Conservation (phyloP, 2,797 vertebrate genomes). For the Pterois miles region DNA sequence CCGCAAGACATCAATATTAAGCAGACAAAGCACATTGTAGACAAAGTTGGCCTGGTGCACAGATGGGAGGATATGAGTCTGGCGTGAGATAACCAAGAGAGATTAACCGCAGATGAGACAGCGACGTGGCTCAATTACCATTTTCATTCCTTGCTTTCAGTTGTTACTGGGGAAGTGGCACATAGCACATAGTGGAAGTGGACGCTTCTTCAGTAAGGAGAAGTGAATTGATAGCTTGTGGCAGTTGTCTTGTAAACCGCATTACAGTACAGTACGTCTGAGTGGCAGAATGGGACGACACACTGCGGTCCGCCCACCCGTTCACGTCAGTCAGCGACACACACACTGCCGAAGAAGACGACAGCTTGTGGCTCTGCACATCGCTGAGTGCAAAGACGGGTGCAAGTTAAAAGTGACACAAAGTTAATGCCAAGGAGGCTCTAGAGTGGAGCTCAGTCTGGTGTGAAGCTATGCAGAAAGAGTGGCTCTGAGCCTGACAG, state of each 20-base stretch:
- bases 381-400: slow-evolving; percentile 10
- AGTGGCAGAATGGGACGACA: slow-evolving; percentile 10
- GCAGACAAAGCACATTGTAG: slow-evolving; percentile 24
- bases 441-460: background rate
- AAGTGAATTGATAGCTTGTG: slow-evolving; percentile 31
- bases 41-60: slow-evolving; percentile 30
- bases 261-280: slow-evolving; percentile 7
- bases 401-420: slow-evolving; percentile 19
- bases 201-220: slow-evolving; percentile 24
- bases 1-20: background rate
- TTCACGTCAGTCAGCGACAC: slow-evolving; percentile 27
- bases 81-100: slow-evolving; percentile 38
- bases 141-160: background rate
- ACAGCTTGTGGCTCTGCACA: slow-evolving; percentile 54
- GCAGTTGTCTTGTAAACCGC: slow-evolving; percentile 17
- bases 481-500: background rate
- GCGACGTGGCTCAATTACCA: slow-evolving; percentile 35
- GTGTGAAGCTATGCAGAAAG: background rate
- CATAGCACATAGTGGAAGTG: background rate
- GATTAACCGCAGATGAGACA: slow-evolving; percentile 42
- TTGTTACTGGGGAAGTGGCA: slow-evolving; percentile 20
- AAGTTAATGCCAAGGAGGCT: background rate
- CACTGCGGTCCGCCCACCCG: slow-evolving; percentile 25
- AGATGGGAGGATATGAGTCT: slow-evolving; percentile 55
- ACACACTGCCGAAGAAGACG: slow-evolving; percentile 3